Base-by-base conservation (phyloP, 2,113 vertebrate species). In the Garra rufa region DNA sequence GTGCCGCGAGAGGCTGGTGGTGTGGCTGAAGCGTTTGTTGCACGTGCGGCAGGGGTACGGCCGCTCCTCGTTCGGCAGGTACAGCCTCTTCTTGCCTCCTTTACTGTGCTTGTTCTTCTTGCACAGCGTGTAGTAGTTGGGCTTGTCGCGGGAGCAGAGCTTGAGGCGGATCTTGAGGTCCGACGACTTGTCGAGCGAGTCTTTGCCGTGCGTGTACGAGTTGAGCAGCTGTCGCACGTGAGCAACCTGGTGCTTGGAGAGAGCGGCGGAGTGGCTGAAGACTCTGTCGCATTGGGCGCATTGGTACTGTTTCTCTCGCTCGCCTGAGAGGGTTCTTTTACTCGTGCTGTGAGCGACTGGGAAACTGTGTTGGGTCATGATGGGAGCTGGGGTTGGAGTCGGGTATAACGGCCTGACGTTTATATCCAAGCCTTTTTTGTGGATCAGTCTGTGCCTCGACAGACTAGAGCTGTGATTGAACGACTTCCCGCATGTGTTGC, bases 381-480 rank as follows among this genome's bases (percentile, higher is more conserved):
- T 52, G 48, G 85, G 77, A 34, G 79, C 90, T 28, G 84, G 85
- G 10, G 38, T 88, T 46, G 86, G 86, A 41, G 69, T 81, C 59
- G 83, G 89, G 3, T 91, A 74, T 86, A 90, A 13, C 44, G 84
- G 67, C 87, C 73, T 30, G 84, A 90, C 15, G 1, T 9, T 74
- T 61, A 78, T 78, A 80, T 88, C 87, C 70, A 93, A 90, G 2
- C 92, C 93, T 52, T 92, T 93, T 89, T 95, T 95, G 84, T 95
- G 94, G 88, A 95, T 91, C 83, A 95, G 91, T 65, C 94, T 90
- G 71, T 95, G 95, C n/a, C 94, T 94, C 0, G 94, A 94, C 61
- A 96, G 86, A 85, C 94, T 94, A 0, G 94, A 95, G 90, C 94
- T 94, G 89, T 94, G 95, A 88, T 94, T 92, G 88, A 96, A 96